A percentile compares a stretch with the other conserved stretches of the same genome.
These are phyloP conservation scores for Cynopterus sphinx DNA, from an alignment of 2,797 vertebrate species.

Conservation along the genomic window DNA sequence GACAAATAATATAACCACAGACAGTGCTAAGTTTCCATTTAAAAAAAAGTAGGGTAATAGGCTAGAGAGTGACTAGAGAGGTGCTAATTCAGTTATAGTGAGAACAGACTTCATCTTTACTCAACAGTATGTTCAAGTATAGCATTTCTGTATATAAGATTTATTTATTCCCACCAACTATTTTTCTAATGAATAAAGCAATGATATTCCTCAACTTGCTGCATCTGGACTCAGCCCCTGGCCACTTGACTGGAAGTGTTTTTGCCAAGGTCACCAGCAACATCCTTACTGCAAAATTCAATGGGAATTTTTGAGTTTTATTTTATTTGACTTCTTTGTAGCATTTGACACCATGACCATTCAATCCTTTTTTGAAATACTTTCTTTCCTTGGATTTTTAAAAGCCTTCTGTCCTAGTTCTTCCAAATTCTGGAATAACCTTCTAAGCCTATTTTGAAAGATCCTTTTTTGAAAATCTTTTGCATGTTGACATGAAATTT, in stretches of 20 bases:
- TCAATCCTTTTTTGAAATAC: not conserved
- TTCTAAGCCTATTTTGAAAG: not conserved
- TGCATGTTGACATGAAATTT: not conserved
- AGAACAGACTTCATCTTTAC: not conserved
- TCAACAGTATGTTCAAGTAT: not conserved
- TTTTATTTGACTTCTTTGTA: not conserved
- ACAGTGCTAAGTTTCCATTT: not conserved
- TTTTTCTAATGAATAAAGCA: conserved; percentile 1
- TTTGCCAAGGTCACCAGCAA: conserved; percentile 9
- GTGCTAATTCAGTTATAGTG: not conserved
- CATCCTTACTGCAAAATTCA: not conserved
- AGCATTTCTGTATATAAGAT: not conserved
- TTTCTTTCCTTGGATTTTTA: not conserved
- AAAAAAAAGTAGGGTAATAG: not conserved
- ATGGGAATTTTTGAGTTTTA: not conserved
- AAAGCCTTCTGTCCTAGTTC: not conserved
- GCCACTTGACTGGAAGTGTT: not conserved
- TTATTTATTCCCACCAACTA: not conserved
- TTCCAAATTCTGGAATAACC: not conserved
- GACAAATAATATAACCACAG: not conserved
- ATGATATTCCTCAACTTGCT: not conserved
- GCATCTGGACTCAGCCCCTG: not conserved
- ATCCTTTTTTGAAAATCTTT: not conserved
- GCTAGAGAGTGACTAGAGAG: not conserved
- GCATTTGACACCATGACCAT: conserved; percentile 2